phyloP scores from a whole-genome alignment of 53 echinoderm and acorn worm species.

The Holothuria leucospilota region DNA sequence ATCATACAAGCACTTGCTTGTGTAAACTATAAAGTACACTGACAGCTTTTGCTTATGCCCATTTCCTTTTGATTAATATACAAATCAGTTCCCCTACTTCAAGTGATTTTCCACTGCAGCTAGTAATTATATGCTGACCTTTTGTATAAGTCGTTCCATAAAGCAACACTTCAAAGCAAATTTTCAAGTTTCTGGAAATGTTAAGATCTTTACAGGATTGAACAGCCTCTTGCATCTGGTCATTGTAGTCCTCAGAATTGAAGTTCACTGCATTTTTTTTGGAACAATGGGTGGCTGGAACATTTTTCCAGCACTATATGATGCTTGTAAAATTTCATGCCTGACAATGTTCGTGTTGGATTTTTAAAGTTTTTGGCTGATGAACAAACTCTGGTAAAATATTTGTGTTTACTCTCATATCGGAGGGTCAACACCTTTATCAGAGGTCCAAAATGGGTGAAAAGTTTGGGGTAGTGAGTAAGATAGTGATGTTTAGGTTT shows the following conservation, averaged over 20 bases:
- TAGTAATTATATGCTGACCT: conserved; percentile 4
- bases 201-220: not conserved
- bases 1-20: not conserved
- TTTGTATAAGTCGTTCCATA: not conserved
- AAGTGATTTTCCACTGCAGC: conserved; percentile 9
- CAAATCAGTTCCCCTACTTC: conserved; percentile 21
- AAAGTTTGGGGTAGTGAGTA: conserved; percentile 21
- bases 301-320: conserved; percentile 22
- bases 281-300: conserved; percentile 3
- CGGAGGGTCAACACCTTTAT: conserved; percentile 18
- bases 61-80: not conserved
- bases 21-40: too few species aligned
- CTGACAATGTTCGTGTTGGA: conserved; percentile 26
- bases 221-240: conserved; percentile 5
- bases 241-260: conserved; percentile 1
- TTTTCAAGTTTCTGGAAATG: not conserved
- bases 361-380: conserved; percentile 32
- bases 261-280: not conserved
- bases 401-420: conserved; percentile 53
- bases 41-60: too few species aligned
- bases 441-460: conserved; percentile 33
- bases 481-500: conserved; percentile 44
- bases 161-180: conserved; percentile 2
- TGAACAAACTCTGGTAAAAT: conserved; percentile 21
- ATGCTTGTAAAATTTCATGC: conserved; percentile 37